Conservation (phyloP, 2,113 vertebrate species). For the Indri indri region DNA sequence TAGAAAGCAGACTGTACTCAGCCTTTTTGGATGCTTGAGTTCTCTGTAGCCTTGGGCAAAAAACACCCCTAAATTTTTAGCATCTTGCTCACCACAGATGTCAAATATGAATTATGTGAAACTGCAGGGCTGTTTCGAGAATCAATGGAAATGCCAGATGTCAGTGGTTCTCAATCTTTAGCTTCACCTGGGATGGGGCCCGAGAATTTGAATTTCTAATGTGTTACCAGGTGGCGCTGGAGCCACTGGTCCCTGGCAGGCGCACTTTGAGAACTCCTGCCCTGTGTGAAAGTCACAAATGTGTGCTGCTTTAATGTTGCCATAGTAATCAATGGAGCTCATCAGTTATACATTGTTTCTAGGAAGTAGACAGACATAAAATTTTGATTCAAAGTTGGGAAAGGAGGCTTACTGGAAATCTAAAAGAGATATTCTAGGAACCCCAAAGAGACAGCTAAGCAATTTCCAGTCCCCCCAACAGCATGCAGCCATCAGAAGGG, state of each 20-base stretch:
- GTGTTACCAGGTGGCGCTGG: neutral
- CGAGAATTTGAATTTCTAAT: constrained; percentile 44
- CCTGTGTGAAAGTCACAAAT: neutral
- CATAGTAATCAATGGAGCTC: neutral
- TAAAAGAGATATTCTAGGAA: neutral
- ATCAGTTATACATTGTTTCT: constrained; percentile 17
- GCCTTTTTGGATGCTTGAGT: neutral
- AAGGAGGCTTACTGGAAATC: neutral
- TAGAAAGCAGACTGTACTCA: neutral
- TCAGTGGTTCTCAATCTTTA: constrained; percentile 44
- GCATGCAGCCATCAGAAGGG: neutral
- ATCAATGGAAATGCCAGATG: neutral
- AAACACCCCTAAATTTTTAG: neutral
- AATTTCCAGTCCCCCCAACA: neutral
- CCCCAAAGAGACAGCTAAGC: neutral
- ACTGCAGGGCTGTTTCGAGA: neutral
- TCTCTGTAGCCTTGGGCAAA: constrained; percentile 35
- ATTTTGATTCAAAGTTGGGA: neutral
- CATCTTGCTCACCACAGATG: constrained; percentile 37
- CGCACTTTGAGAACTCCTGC: neutral
- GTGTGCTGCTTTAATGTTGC: neutral
- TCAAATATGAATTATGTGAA: constrained; percentile 47
- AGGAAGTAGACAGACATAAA: neutral
- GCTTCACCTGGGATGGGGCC: neutral
- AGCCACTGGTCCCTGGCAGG: neutral